These are phyloP conservation scores for Drepana falcataria DNA, from an alignment of 2,888 invertebrate genomes.

Conservation along the genomic window DNA sequence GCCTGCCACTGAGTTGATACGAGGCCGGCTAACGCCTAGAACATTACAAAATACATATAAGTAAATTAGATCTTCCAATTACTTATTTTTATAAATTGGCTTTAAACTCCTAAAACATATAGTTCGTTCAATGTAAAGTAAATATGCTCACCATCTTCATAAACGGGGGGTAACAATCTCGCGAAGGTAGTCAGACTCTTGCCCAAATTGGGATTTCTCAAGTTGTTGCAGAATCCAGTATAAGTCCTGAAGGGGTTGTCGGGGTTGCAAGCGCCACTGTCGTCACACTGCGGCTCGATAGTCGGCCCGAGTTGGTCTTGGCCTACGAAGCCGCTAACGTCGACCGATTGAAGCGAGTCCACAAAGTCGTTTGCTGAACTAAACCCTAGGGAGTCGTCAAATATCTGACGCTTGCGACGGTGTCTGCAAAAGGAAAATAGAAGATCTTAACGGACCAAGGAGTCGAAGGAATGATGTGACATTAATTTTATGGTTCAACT, in stretches of 20 bases:
- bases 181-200: slow-evolving; percentile 92
- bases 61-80: no score
- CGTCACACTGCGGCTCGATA: slow-evolving; percentile 85
- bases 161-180: slow-evolving; percentile 89
- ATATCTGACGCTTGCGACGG: slow-evolving; percentile 85
- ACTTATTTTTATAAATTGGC: no score
- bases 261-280: slow-evolving; percentile 84
- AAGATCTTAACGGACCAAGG: no score
- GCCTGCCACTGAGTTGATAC: slow-evolving; percentile 86
- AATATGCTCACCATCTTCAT: slow-evolving; percentile 86
- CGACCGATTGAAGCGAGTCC: slow-evolving; percentile 88
- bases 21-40: slow-evolving; percentile 87
- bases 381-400: slow-evolving; percentile 77
- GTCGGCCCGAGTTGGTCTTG: slow-evolving; percentile 78
- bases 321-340: slow-evolving; percentile 84
- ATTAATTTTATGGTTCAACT: no score
- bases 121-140: neutral
- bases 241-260: slow-evolving; percentile 84
- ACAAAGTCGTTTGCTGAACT: slow-evolving; percentile 81
- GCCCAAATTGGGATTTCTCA: slow-evolving; percentile 89
- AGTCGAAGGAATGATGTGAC: no score
- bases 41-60: slow-evolving; percentile 13
- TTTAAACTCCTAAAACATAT: no score
- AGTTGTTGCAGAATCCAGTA: slow-evolving; percentile 92
- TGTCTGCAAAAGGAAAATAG: slow-evolving; percentile 39